Percentiles rank a stretch among this genome's conserved stretches.
phyloP scores from a whole-genome alignment of 2,888 invertebrate species.

The Dicyrtoma fusca region DNA sequence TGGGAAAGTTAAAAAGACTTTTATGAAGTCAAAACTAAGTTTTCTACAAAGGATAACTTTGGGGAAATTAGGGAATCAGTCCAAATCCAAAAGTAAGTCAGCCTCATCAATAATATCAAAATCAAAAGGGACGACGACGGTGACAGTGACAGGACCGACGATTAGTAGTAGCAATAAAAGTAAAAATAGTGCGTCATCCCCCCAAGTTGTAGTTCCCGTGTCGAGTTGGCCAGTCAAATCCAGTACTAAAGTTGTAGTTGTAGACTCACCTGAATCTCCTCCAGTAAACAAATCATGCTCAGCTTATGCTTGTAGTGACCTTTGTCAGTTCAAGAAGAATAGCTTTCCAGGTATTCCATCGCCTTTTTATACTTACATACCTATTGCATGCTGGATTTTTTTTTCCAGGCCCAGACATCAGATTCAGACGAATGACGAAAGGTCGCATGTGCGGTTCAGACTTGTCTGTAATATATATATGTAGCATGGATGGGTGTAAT shows the following conservation, averaged over 20 bases:
- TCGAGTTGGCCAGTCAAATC: conserved; percentile 35
- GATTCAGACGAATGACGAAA: too few relatives aligned
- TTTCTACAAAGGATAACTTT: conserved; percentile 42
- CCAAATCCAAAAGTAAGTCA: conserved; percentile 16
- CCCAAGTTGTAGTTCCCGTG: conserved; percentile 19
- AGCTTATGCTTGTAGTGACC: not conserved
- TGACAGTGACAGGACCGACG: too few relatives aligned
- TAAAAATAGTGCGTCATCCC: not conserved
- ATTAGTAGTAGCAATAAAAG: not conserved
- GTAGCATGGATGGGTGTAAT: too few relatives aligned
- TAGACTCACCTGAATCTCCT: conserved; percentile 1
- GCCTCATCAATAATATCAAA: not conserved
- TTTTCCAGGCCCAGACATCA: not conserved
- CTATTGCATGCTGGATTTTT: not conserved
- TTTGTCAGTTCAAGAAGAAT: conserved; percentile 13
- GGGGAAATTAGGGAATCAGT: conserved; percentile 38
- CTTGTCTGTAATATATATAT: too few relatives aligned
- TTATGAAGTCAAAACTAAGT: conserved; percentile 36
- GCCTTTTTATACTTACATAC: not conserved
- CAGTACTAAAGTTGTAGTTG: conserved; percentile 5
- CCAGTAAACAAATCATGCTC: conserved; percentile 24
- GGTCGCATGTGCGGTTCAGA: too few relatives aligned
- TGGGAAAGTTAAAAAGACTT: conserved; percentile 30
- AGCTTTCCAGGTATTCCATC: too few relatives aligned
- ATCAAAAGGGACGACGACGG: too few relatives aligned